Conservation (phyloP, 2,113 vertebrate species). For the Erythrolamprus reginae region DNA sequence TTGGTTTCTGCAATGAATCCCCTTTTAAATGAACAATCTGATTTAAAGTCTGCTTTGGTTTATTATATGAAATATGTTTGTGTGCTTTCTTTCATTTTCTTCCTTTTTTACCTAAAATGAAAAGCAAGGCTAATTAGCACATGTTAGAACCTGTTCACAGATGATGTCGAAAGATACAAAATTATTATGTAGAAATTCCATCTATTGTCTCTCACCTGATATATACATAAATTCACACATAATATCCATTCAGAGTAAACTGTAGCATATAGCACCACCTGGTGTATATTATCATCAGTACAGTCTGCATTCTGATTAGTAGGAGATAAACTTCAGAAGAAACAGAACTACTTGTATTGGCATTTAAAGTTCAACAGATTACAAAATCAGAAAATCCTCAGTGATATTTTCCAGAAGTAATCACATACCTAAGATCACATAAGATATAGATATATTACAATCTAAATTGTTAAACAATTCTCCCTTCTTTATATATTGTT, state of each 20-base stretch:
- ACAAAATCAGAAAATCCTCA: neutral
- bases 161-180: neutral
- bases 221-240: neutral
- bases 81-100: neutral
- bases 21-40: neutral
- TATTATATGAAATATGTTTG: neutral
- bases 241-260: neutral
- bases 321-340: neutral
- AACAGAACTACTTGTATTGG: neutral
- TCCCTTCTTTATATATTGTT: neutral
- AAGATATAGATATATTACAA: too few species aligned
- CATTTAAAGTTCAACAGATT: neutral
- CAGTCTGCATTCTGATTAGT: neutral
- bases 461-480: neutral
- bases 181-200: neutral
- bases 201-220: neutral
- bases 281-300: neutral
- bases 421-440: neutral
- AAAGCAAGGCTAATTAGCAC: neutral
- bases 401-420: neutral
- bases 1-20: neutral
- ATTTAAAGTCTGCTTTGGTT: neutral
- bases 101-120: neutral
- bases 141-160: neutral
- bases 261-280: constrained; percentile 5